Conservation (phyloP, 1,140 invertebrate species). For the Scaptomyza graminum region DNA sequence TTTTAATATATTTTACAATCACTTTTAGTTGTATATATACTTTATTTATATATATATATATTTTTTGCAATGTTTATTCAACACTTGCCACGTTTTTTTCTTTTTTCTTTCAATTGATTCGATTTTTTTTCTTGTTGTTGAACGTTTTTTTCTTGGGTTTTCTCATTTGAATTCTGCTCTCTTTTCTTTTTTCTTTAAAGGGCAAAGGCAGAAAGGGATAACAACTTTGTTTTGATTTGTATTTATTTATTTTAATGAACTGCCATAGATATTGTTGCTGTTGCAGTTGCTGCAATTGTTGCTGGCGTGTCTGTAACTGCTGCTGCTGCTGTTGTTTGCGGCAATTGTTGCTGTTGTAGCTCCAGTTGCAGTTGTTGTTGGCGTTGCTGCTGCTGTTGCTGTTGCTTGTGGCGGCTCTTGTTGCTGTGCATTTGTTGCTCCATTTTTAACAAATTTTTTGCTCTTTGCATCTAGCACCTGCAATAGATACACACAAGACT, state of each 20-base stretch:
- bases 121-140: constrained; percentile 44
- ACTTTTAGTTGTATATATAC: constrained; percentile 18
- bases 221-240: constrained; percentile 9
- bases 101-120: constrained; percentile 44
- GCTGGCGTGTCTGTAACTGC: constrained; percentile 15
- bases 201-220: not conserved
- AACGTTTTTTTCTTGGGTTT: constrained; percentile 53
- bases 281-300: constrained; percentile 19
- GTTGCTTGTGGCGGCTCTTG: constrained; percentile 30
- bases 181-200: not conserved
- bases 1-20: constrained; percentile 38
- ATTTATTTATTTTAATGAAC: constrained; percentile 19
- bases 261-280: constrained; percentile 30
- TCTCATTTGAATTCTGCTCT: constrained; percentile 52
- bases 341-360: constrained; percentile 9
- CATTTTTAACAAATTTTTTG: constrained; percentile 31
- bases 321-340: constrained; percentile 11
- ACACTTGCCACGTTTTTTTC: constrained; percentile 44
- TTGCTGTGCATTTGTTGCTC: constrained; percentile 43
- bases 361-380: constrained; percentile 15
- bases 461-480: constrained; percentile 35
- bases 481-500: constrained; percentile 56
- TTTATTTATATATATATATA: not conserved
- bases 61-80: constrained; percentile 22
- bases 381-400: constrained; percentile 9